These are phyloP conservation scores for Zaprionus africanus DNA, from an alignment of 1,140 invertebrate species.

Conservation along the genomic window DNA sequence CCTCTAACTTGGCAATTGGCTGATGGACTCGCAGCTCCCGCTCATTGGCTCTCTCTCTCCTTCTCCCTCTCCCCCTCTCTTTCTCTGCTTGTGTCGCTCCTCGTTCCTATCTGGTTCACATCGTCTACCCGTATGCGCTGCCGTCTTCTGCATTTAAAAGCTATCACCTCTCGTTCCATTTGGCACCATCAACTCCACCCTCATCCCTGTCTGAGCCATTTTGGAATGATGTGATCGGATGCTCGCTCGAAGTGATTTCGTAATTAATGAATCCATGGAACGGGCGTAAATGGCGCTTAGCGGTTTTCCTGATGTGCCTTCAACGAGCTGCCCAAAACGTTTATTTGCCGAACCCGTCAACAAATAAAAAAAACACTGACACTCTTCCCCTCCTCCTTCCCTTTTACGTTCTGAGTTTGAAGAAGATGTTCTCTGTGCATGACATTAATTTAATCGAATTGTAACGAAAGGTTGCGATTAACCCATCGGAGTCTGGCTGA, in stretches of 20 bases:
- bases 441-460: neutral
- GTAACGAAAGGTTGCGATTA: neutral
- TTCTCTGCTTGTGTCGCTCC: neutral
- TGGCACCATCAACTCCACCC: neutral
- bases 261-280: conserved; percentile 76
- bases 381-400: neutral
- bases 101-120: conserved; percentile 3
- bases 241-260: conserved; percentile 75
- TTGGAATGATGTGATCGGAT: conserved; percentile 70
- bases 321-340: conserved; percentile 38
- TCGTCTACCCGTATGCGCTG: conserved; percentile 31
- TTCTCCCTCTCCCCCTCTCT: neutral
- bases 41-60: neutral
- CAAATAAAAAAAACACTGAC: neutral
- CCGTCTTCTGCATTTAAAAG: conserved; percentile 63
- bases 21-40: conserved; percentile 34
- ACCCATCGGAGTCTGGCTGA: neutral
- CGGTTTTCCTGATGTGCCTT: conserved; percentile 54
- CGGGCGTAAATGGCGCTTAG: conserved; percentile 60
- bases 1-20: conserved; percentile 38
- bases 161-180: conserved; percentile 30
- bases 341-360: conserved; percentile 29
- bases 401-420: neutral
- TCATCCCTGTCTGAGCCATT: conserved; percentile 22
- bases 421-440: neutral